These are phyloP conservation scores for Campylorhamphus procurvoides DNA, from an alignment of 2,113 vertebrate genomes.

Conservation along the genomic window DNA sequence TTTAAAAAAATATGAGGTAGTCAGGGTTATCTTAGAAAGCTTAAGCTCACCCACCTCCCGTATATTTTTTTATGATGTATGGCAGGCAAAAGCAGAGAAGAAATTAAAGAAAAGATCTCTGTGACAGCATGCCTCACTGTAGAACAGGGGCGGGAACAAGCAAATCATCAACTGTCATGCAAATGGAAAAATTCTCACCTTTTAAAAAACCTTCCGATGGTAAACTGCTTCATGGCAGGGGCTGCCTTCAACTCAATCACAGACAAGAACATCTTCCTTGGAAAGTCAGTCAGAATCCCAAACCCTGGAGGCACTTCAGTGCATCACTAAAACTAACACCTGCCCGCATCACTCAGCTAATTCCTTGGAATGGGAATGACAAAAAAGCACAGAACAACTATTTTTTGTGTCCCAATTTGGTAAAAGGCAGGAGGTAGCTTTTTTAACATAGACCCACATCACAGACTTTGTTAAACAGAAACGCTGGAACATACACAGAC, in stretches of 20 bases:
- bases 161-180: background rate
- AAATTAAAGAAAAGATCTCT: background rate
- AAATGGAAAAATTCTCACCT: background rate
- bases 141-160: background rate
- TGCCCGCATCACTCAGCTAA: rapidly evolving
- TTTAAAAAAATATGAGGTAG: background rate
- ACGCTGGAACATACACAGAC: background rate
- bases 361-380: background rate
- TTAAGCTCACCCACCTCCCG: background rate
- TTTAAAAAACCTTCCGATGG: background rate
- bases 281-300: background rate
- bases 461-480: constrained; percentile 1
- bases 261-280: background rate
- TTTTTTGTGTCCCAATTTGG: background rate
- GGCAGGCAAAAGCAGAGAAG: background rate
- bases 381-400: background rate
- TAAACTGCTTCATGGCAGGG: background rate
- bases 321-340: background rate
- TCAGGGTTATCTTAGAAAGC: background rate
- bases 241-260: background rate
- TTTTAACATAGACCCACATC: background rate
- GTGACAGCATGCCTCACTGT: rapidly evolving
- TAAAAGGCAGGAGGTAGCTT: background rate
- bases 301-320: background rate
- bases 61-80: background rate